Evolutionary conservation across 2,113 vertebrate genomes (phyloP).

Genomic region (Montifringilla adamsi): DNA sequence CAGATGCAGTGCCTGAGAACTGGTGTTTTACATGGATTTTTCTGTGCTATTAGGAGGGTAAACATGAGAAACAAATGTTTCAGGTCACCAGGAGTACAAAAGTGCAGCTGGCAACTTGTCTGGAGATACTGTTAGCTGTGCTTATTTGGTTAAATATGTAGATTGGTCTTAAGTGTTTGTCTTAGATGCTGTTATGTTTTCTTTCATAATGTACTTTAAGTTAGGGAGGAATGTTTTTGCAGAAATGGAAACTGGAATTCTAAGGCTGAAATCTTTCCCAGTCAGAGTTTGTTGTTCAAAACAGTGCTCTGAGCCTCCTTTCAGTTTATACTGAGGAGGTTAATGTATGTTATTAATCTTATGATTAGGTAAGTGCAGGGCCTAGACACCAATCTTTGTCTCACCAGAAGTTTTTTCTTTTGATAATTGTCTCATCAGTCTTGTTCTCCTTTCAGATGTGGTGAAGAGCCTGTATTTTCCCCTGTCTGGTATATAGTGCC

Average conservation of each 20-base stretch:
- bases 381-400: neutral
- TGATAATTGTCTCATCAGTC: neutral
- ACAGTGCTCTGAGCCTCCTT: neutral
- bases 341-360: neutral
- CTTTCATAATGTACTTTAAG: neutral
- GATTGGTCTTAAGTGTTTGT: neutral
- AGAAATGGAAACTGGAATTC: neutral
- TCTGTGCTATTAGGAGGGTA: neutral
- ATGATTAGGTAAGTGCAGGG: neutral
- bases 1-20: neutral
- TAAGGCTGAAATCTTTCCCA: neutral
- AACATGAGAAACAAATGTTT: neutral
- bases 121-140: neutral
- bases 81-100: neutral
- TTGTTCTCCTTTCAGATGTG: conserved; percentile 67
- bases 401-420: neutral
- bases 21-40: neutral
- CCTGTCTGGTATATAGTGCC: conserved; percentile 68
- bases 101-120: neutral
- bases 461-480: conserved; percentile 63
- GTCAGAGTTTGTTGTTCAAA: neutral
- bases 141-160: neutral
- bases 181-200: neutral
- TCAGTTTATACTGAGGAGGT: neutral
- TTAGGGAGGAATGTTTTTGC: neutral